Percentiles rank a stretch among this genome's conserved stretches.
These are phyloP conservation scores for Phylloscopus trochilus DNA, from an alignment of 2,113 vertebrate species.

Conservation along the genomic window DNA sequence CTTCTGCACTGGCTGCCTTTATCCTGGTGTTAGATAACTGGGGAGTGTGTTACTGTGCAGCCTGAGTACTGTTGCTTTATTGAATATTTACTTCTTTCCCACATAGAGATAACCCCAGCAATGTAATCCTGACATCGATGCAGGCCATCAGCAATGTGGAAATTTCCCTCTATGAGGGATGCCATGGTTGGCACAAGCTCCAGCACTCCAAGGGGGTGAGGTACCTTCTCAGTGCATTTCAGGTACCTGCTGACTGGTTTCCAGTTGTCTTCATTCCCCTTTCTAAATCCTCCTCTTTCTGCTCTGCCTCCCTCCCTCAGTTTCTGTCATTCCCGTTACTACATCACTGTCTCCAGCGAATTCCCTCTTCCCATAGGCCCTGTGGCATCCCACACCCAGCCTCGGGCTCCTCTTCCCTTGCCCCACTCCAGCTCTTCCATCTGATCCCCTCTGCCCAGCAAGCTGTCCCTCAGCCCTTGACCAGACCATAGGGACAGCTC, in stretches of 20 bases:
- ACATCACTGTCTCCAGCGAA: not conserved
- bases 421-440: not conserved
- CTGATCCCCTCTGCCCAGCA: not conserved
- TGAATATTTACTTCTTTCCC: not conserved
- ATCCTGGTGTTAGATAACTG: not conserved
- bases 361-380: not conserved
- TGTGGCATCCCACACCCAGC: not conserved
- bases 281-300: not conserved
- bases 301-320: not conserved
- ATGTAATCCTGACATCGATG: rapidly evolving
- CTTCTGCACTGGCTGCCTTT: not conserved
- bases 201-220: not conserved
- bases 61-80: not conserved
- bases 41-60: not conserved
- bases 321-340: not conserved
- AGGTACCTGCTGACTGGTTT: not conserved
- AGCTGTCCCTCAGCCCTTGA: not conserved
- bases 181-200: not conserved
- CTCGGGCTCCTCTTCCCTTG: rapidly evolving
- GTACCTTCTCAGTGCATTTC: not conserved
- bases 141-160: not conserved
- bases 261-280: not conserved
- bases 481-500: not conserved
- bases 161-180: not conserved
- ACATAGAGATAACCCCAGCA: not conserved